A percentile compares a stretch with the other conserved stretches of the same genome.
phyloP scores from a whole-genome alignment of 1,140 invertebrate genomes.

The Drosophila nigromelanica region DNA sequence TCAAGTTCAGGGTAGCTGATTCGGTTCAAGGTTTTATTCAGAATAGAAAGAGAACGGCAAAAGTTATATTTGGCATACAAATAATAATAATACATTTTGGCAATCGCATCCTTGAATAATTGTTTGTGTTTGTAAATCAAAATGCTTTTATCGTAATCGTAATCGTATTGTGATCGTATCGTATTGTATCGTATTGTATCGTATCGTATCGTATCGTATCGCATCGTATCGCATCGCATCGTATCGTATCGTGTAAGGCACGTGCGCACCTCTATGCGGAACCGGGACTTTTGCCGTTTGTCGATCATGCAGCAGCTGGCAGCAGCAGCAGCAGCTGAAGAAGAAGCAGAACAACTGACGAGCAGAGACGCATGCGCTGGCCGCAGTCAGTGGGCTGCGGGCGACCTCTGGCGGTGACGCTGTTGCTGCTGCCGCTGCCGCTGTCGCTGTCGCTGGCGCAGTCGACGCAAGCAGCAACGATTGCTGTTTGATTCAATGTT shows the following conservation, averaged over 20 bases:
- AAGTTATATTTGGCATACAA: too few species aligned
- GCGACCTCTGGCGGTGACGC: background rate
- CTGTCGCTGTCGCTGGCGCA: conserved; percentile 18
- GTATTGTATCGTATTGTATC: too few species aligned
- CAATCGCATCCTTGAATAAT: too few species aligned
- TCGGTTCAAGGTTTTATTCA: too few species aligned
- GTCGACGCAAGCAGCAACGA: background rate
- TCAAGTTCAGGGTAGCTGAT: background rate
- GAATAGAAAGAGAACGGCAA: too few species aligned
- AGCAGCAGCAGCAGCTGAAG: background rate
- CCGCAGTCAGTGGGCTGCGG: background rate
- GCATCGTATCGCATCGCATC: background rate
- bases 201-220: too few species aligned
- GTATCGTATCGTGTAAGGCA: conserved; percentile 7
- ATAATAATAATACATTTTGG: too few species aligned
- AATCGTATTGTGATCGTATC: background rate
- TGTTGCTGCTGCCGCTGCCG: background rate
- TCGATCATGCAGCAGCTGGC: conserved; percentile 37
- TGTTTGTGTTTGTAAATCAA: conserved; percentile 1
- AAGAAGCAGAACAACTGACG: conserved; percentile 2
- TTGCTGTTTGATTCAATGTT: conserved; percentile 1
- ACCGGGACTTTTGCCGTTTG: conserved; percentile 37
- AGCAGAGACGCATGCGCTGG: background rate
- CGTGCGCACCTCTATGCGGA: conserved; percentile 25
- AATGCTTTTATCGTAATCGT: background rate